A percentile compares a stretch with the other conserved stretches of the same genome.
These are phyloP conservation scores for Psittacara wagleri DNA, from an alignment of 2,113 vertebrate genomes.

Conservation along the genomic window DNA sequence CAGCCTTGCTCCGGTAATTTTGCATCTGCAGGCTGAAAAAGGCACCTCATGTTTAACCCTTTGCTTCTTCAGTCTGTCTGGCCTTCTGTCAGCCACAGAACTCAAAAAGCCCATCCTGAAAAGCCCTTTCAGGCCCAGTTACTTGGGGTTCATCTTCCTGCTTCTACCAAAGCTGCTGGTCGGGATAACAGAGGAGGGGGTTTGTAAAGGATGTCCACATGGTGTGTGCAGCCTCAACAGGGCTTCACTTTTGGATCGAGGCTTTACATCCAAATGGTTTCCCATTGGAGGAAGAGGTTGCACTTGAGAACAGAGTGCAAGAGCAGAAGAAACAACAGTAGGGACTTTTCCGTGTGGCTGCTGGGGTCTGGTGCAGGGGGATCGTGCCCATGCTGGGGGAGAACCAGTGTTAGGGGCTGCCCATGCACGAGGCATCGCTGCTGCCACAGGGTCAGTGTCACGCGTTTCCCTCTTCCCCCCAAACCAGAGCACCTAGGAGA, in stretches of 20 bases:
- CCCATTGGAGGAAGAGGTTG: background rate
- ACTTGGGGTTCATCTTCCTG: background rate
- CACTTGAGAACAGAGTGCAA: background rate
- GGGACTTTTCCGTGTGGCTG: fast-evolving
- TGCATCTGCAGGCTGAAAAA: background rate
- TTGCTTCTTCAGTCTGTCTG: background rate
- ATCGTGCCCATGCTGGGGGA: fast-evolving
- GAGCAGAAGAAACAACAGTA: background rate
- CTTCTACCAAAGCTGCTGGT: background rate
- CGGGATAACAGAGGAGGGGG: background rate
- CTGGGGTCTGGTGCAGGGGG: background rate
- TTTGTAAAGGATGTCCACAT: background rate
- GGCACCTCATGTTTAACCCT: background rate
- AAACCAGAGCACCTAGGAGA: background rate
- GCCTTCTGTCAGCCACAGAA: background rate
- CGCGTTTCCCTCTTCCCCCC: background rate
- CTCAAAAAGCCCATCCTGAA: background rate
- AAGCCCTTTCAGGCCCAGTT: background rate
- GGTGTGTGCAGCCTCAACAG: background rate
- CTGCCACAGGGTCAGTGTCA: fast-evolving
- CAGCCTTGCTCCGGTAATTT: background rate
- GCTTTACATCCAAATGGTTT: background rate
- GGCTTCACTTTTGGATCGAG: background rate
- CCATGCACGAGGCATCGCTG: fast-evolving
- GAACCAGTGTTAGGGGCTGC: background rate